A percentile compares a stretch with the other conserved stretches of the same genome.
These are phyloP conservation scores for Vidua chalybeata DNA, from an alignment of 2,113 vertebrate species.

Conservation along the genomic window DNA sequence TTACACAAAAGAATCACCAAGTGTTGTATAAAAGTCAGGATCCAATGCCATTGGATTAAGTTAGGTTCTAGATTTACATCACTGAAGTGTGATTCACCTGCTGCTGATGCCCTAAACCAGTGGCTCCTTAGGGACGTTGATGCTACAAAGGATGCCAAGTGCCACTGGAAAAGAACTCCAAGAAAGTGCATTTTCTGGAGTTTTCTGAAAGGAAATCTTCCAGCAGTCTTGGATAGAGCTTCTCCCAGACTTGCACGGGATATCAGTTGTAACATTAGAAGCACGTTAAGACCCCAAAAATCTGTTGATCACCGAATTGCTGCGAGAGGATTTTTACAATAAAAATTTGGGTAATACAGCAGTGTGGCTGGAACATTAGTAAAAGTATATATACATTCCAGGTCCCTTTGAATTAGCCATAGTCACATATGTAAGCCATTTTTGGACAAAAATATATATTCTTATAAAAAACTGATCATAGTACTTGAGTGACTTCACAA, in stretches of 20 bases:
- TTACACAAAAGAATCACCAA: slow-evolving; percentile 71
- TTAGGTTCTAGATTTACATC: slow-evolving; percentile 53
- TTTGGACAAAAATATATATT: slow-evolving; percentile 86
- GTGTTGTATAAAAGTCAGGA: slow-evolving; percentile 74
- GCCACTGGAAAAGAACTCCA: slow-evolving; percentile 51
- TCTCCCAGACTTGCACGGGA: slow-evolving; percentile 18
- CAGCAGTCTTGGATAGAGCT: slow-evolving; percentile 63
- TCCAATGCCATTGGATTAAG: slow-evolving; percentile 54
- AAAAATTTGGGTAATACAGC: slow-evolving; percentile 76
- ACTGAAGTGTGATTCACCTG: slow-evolving; percentile 42
- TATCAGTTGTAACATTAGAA: slow-evolving; percentile 44
- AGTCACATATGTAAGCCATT: slow-evolving; percentile 79
- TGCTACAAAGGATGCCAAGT: slow-evolving; percentile 35
- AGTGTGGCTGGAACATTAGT: slow-evolving; percentile 77
- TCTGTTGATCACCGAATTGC: slow-evolving; percentile 48
- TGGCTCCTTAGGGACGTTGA: background rate
- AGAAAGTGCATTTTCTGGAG: slow-evolving; percentile 53
- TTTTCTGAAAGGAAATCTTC: slow-evolving; percentile 72
- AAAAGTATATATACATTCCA: slow-evolving; percentile 83
- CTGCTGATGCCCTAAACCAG: slow-evolving; percentile 31
- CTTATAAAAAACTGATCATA: slow-evolving; percentile 83
- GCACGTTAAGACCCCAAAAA: slow-evolving; percentile 39
- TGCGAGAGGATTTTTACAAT: slow-evolving; percentile 64
- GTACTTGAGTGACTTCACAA: slow-evolving; percentile 76
- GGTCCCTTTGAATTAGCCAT: slow-evolving; percentile 82